Evolutionary conservation across 2,797 vertebrate species (phyloP).

Genomic region (Sciaenops ocellatus): DNA sequence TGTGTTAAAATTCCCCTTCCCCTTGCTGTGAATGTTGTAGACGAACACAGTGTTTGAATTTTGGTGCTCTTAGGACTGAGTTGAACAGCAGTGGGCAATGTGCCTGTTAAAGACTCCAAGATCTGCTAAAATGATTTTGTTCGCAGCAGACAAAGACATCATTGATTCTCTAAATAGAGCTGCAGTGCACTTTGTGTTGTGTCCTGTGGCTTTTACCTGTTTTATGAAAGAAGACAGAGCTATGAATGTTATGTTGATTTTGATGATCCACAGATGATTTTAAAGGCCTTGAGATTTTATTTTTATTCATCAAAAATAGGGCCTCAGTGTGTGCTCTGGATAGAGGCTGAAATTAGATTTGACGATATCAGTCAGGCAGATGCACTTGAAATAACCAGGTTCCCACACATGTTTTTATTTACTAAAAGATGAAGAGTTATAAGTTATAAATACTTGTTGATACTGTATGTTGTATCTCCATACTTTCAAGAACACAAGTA

Average conservation of each 20-base stretch:
- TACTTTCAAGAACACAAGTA: constrained; percentile 20
- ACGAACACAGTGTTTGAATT: constrained; percentile 16
- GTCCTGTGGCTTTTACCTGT: constrained; percentile 30
- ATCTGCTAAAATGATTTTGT: constrained; percentile 79
- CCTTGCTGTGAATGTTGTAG: constrained; percentile 13
- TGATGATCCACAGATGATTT: constrained; percentile 9
- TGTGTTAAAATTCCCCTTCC: constrained; percentile 9
- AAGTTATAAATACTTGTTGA: not conserved
- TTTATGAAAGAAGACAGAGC: constrained; percentile 32
- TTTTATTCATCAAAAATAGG: constrained; percentile 3
- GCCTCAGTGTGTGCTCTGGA: not conserved
- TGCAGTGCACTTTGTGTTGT: constrained; percentile 45
- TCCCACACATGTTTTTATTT: not conserved
- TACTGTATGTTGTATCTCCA: constrained; percentile 24
- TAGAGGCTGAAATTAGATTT: not conserved
- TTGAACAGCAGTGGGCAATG: constrained; percentile 41
- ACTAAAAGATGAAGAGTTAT: not conserved
- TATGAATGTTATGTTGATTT: constrained; percentile 42
- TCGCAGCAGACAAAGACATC: constrained; percentile 75
- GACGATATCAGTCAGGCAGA: not conserved
- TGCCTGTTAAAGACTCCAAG: constrained; percentile 51
- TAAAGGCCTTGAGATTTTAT: not conserved
- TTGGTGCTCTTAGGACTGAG: constrained; percentile 34
- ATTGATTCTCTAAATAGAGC: constrained; percentile 72
- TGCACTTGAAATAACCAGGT: constrained; percentile 14